Evolutionary conservation across 2,797 vertebrate species (phyloP).

Genomic region (Delichon dasypus): DNA sequence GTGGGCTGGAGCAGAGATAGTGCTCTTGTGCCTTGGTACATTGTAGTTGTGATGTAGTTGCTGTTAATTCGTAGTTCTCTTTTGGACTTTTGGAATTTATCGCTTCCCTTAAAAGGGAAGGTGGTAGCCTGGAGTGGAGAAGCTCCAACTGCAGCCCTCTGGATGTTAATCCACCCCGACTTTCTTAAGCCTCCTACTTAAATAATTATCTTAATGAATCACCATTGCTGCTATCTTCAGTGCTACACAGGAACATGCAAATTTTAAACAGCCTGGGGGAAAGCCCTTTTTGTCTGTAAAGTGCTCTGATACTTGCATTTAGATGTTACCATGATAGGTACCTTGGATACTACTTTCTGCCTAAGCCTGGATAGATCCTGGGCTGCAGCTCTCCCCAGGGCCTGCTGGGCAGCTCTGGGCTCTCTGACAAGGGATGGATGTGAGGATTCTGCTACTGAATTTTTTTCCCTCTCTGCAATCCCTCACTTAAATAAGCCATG

Average conservation of each 20-base stretch:
- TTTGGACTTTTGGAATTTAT: conserved; percentile 7
- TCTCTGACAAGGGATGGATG: background rate
- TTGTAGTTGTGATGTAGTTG: background rate
- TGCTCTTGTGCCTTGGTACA: background rate
- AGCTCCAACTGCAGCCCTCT: conserved; percentile 30
- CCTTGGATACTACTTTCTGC: conserved; percentile 15
- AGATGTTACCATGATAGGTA: conserved; percentile 51
- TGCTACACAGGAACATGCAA: conserved; percentile 53
- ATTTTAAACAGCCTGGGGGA: conserved; percentile 52
- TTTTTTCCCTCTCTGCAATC: too few species aligned
- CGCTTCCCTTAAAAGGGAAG: conserved; percentile 32
- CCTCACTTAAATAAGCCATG: background rate
- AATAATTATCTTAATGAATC: conserved; percentile 71
- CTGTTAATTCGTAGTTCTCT: conserved; percentile 13
- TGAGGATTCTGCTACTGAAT: background rate
- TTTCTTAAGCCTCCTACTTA: conserved; percentile 66
- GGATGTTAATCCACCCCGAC: conserved; percentile 51
- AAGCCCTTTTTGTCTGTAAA: conserved; percentile 54
- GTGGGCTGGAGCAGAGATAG: background rate
- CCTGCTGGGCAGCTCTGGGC: background rate
- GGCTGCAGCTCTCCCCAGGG: background rate
- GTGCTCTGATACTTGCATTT: conserved; percentile 49
- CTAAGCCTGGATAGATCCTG: background rate
- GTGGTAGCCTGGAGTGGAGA: conserved; percentile 16
- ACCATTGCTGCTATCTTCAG: conserved; percentile 55